Evolutionary conservation across 2,888 invertebrate species (phyloP).

Genomic region (Pristionchus mayeri): DNA sequence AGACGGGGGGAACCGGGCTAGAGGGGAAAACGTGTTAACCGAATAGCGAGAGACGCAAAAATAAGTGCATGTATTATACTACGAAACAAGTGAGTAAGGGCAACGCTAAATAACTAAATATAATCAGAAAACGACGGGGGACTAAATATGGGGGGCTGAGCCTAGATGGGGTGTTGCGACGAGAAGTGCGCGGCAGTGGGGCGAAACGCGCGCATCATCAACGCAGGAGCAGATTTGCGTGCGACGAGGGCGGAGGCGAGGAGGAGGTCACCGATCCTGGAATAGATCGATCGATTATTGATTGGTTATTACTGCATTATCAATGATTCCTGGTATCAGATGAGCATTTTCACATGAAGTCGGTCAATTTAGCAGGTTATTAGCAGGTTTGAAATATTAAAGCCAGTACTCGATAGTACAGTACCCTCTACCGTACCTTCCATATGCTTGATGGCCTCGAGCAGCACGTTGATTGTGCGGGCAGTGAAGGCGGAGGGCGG

Average conservation of each 20-base stretch:
- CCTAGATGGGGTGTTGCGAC: too few species aligned
- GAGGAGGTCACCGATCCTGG: slow-evolving; percentile 50
- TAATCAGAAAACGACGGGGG: slow-evolving; percentile 21
- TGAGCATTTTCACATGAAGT: too few species aligned
- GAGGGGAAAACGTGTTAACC: not conserved
- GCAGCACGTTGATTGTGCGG: slow-evolving; percentile 89
- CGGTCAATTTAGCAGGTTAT: too few species aligned
- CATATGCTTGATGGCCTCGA: slow-evolving; percentile 96
- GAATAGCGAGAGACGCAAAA: too few species aligned
- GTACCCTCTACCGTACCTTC: slow-evolving; percentile 83
- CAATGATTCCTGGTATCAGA: too few species aligned
- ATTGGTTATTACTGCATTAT: too few species aligned
- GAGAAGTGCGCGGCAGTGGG: not conserved
- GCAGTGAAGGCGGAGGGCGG: not conserved
- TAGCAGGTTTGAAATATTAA: too few species aligned
- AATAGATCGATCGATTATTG: not conserved
- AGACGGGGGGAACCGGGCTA: slow-evolving; percentile 40
- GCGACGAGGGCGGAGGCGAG: slow-evolving; percentile 76
- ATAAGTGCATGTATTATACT: slow-evolving; percentile 14
- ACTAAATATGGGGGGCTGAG: slow-evolving; percentile 37
- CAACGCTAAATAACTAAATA: slow-evolving; percentile 51
- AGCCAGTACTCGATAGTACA: too few species aligned
- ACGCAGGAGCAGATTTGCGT: slow-evolving; percentile 60
- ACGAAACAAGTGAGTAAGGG: slow-evolving; percentile 50
- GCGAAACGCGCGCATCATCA: too few species aligned